Base-by-base conservation (phyloP, 2,113 vertebrate genomes). In the Etheostoma cragini region DNA sequence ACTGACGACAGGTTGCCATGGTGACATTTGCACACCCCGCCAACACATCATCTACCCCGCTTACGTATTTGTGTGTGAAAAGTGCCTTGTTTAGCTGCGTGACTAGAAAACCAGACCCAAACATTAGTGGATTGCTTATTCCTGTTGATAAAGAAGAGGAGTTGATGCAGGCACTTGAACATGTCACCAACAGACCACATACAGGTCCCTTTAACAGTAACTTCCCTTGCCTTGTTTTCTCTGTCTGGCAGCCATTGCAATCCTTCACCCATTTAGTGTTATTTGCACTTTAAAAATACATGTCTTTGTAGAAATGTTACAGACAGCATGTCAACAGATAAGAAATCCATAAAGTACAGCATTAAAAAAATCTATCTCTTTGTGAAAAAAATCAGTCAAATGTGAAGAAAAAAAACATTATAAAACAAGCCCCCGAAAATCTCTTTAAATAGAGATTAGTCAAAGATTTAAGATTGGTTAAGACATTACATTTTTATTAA, bases 91-190 rank as follows among this genome's bases (percentile, higher is more conserved):
- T 70, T 72, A 21, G 60, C 64, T 49, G 76, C 3, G 0, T 26
- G 76, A 80, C 38, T 24, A 54, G 42, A 73, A 80, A 84, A 49
- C 4, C 62, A 53, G 78, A 80, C 71, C 35, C 53, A 8, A 61
- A 60, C 54, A 80, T 35, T 46, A 57, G 38, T 47, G 5, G 15
- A 84, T 84, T 60, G 63, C 62, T 85, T 74, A 16, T 71, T 66
- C 47, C 70, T 22, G 22, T 26, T 70, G 30, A 80, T 70, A 22
- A 68, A 30, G 52, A 65, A 26, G 71, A 83, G 61, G 68, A 85
- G 71, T 22, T 1, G 24, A 83, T 57, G 84, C 62, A 92, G 87
- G 87, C 89, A 89, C 89, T 88, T 91, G 83, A 82, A 78, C 49
- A 75, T 69, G 74, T 65, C 16, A 64, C 68, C 35, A 45, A 75